Evolutionary conservation across 2,113 vertebrate species (phyloP).

Genomic region (Nothoprocta pentlandii): DNA sequence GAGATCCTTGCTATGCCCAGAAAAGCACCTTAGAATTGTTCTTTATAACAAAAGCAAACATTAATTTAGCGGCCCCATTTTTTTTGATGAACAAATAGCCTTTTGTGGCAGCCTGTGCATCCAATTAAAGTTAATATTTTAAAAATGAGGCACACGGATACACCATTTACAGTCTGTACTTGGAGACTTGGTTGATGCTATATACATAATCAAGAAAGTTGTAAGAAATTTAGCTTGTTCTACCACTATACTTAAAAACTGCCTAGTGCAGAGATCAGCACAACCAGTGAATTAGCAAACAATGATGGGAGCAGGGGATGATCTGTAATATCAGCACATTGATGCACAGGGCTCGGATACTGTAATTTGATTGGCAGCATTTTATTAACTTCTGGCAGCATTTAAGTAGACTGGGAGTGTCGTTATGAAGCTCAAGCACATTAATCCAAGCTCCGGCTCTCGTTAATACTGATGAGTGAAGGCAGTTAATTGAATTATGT

Average conservation of each 20-base stretch:
- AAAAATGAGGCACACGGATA: background rate
- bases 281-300: constrained; percentile 79
- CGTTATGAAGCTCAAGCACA: constrained; percentile 75
- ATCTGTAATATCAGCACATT: constrained; percentile 75
- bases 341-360: constrained; percentile 66
- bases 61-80: background rate
- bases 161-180: constrained; percentile 33
- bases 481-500: constrained; percentile 86
- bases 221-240: constrained; percentile 46
- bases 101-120: background rate
- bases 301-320: constrained; percentile 65
- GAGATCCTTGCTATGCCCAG: background rate
- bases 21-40: background rate
- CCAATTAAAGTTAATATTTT: background rate
- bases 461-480: constrained; percentile 82
- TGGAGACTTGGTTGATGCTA: constrained; percentile 40
- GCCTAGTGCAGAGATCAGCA: constrained; percentile 76
- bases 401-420: constrained; percentile 76
- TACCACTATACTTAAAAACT: constrained; percentile 66
- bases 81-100: background rate
- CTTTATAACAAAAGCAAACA: background rate
- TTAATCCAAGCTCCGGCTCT: constrained; percentile 78
- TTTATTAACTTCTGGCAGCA: constrained; percentile 81
- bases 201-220: constrained; percentile 32
- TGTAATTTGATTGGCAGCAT: constrained; percentile 76